These are phyloP conservation scores for Cantharis rustica DNA, from an alignment of 2,888 invertebrate genomes.

Conservation along the genomic window DNA sequence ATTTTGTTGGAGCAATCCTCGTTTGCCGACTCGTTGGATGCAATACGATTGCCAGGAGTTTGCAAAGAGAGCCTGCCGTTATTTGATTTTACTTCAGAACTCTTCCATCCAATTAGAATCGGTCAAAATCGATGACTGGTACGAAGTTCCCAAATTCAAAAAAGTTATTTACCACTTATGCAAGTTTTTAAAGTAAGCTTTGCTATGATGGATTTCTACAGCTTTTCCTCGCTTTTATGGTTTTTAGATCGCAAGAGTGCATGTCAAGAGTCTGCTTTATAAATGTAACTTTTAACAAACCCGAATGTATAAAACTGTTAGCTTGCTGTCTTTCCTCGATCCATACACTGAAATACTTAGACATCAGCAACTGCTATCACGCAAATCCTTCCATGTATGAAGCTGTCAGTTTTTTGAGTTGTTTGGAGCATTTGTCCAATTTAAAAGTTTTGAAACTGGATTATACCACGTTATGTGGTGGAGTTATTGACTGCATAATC, in stretches of 20 bases:
- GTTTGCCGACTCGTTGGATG: constrained; percentile 49
- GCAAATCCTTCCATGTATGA: constrained; percentile 51
- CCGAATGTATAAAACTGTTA: constrained; percentile 55
- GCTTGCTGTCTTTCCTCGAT: constrained; percentile 52
- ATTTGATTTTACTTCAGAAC: constrained; percentile 45
- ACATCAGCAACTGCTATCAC: constrained; percentile 56
- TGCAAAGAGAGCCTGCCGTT: constrained; percentile 50
- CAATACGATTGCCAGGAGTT: constrained; percentile 53
- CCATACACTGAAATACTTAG: constrained; percentile 50
- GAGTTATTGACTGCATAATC: constrained; percentile 53
- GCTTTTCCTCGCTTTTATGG: no score
- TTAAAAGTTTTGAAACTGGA: constrained; percentile 55
- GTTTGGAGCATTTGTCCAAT: constrained; percentile 51
- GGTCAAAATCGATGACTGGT: constrained; percentile 58
- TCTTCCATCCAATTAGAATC: constrained; percentile 52
- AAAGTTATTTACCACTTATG: constrained; percentile 50
- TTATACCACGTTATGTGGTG: constrained; percentile 56
- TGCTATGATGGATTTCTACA: no score
- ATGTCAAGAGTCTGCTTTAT: constrained; percentile 53
- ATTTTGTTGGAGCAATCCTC: constrained; percentile 57
- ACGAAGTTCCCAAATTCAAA: constrained; percentile 54
- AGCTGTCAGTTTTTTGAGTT: constrained; percentile 39
- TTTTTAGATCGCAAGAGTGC: constrained; percentile 52
- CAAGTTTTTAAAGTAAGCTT: constrained; percentile 45
- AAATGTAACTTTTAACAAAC: constrained; percentile 56